Evolutionary conservation across 1,140 invertebrate species (phyloP).

Genomic region (Spodoptera frugiperda): DNA sequence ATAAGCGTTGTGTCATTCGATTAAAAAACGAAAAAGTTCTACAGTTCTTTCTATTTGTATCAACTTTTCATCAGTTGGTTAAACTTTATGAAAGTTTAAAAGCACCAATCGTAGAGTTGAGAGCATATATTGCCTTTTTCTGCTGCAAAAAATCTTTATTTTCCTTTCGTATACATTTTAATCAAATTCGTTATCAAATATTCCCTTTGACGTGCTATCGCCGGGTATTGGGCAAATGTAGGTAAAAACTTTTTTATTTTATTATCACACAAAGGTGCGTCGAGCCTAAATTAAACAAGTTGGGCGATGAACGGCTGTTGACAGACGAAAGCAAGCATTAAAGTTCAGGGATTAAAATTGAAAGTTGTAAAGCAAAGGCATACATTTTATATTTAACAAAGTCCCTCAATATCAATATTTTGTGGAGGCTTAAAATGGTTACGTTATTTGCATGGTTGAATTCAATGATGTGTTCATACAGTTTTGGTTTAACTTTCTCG

Average conservation of each 20-base stretch:
- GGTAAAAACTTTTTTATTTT: conserved; percentile 55
- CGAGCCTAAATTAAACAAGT: conserved; percentile 61
- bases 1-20: too few relatives aligned
- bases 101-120: conserved; percentile 11
- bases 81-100: too few relatives aligned
- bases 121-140: conserved; percentile 28
- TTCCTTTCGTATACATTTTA: conserved; percentile 42
- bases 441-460: conserved; percentile 52
- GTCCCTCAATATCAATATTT: conserved; percentile 57
- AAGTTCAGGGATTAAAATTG: conserved; percentile 36
- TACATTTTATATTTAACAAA: conserved; percentile 43
- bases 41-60: too few relatives aligned
- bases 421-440: conserved; percentile 51
- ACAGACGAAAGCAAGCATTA: conserved; percentile 44
- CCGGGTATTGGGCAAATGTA: conserved; percentile 51
- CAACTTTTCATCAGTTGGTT: too few relatives aligned
- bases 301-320: conserved; percentile 36
- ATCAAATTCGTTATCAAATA: conserved; percentile 48
- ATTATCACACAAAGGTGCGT: conserved; percentile 58
- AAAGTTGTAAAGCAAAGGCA: conserved; percentile 36
- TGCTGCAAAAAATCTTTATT: conserved; percentile 37
- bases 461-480: conserved; percentile 48
- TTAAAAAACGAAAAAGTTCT: too few relatives aligned
- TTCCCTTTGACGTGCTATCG: conserved; percentile 55
- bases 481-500: conserved; percentile 36